Evolutionary conservation across 2,113 vertebrate species (phyloP), one percentile per base, ranked within the genome.

Genomic region (Rhodinocichla rosea): DNA sequence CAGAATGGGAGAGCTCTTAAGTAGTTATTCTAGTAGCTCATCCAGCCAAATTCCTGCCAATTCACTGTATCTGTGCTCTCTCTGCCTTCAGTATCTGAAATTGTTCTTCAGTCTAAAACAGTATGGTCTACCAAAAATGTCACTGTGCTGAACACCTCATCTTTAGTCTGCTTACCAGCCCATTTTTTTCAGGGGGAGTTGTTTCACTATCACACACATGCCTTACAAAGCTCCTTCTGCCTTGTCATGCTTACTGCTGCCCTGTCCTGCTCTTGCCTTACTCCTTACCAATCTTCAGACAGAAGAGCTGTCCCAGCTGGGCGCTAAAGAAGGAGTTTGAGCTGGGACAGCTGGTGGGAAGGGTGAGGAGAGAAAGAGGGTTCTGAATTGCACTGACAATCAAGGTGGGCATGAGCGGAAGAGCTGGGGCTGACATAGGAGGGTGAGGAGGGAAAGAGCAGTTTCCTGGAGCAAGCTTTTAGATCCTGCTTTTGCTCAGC

Each of bases 351-450:
- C 26, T 77, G 23, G 20, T 81, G 71, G 35, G 45, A 83, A 78
- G 32, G 11, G 23, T 42, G 28, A 55, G 33, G 28, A 33, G 13
- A 47, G 32, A 62, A 50, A 50, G 7, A 76, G 16, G 13, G 15
- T 10, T 62, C 28, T 65, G 26, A 44, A 53, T 40, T 12, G 10
- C 18, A 3, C 26, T 33, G 39, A 14, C 35, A 37, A 15, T 35
- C 4, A 3, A 57, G 15, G 13, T 83, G 13, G 45, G 12, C 32
- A 44, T 24, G 45, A 27, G 14, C 20, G 0, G 50, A 83, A 77
- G 28, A 56, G 11, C 50, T 69, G 55, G 10, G 28, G 13, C 11
- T 67, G 57, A 5, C 0, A 0, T 26, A 11, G 33, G 21, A 68
- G 19, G 24, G 18, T 39, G 18, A 15, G 14, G 8, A 50, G 6